Evolutionary conservation across 2,113 vertebrate genomes (phyloP).

Genomic region (Scatophagus argus): DNA sequence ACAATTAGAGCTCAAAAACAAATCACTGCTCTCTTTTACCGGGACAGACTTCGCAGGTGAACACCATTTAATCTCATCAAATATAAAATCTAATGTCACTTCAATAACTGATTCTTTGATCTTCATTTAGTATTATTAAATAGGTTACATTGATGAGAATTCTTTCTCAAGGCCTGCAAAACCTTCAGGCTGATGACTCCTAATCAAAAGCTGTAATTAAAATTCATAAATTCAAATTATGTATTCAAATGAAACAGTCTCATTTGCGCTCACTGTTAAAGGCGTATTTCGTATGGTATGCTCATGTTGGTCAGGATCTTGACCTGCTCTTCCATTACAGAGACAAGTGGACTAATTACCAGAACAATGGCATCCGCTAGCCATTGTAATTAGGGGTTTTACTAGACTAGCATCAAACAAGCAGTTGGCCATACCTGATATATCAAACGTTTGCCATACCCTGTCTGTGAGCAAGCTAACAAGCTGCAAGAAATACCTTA

Average conservation of each 20-base stretch:
- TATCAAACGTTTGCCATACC: too few species aligned
- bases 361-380: too few species aligned
- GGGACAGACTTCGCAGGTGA: slow-evolving; percentile 12
- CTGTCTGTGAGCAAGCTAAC: too few species aligned
- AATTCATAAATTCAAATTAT: not conserved
- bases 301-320: too few species aligned
- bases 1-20: slow-evolving; percentile 53
- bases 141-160: not conserved
- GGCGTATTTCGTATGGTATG: too few species aligned
- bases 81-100: not conserved
- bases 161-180: not conserved
- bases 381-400: too few species aligned
- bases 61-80: not conserved
- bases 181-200: not conserved
- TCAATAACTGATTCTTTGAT: not conserved
- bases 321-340: too few species aligned
- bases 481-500: too few species aligned
- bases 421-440: too few species aligned
- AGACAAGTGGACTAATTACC: too few species aligned
- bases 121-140: not conserved
- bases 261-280: too few species aligned
- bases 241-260: not conserved
- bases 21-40: not conserved
- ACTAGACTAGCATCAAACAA: too few species aligned
- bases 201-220: not conserved